Conservation (phyloP, 1,140 invertebrate species). For the Drosophila punjabiensis region DNA sequence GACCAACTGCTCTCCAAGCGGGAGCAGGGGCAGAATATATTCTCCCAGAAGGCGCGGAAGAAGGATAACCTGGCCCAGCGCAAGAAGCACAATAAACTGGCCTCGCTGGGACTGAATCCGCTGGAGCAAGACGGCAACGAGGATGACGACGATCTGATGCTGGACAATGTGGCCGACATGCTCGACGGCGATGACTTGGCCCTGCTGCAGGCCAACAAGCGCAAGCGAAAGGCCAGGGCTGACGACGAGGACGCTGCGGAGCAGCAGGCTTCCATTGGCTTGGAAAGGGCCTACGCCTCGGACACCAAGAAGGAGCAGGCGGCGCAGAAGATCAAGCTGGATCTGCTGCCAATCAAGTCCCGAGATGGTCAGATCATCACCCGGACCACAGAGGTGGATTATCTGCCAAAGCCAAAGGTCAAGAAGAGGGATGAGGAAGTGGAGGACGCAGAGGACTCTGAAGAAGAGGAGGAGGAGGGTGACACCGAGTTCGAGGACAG, state of each 20-base stretch:
- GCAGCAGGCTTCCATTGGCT: constrained; percentile 82
- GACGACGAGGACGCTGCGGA: constrained; percentile 80
- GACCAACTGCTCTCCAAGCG: constrained; percentile 62
- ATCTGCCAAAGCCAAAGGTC: constrained; percentile 72
- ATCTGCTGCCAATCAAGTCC: constrained; percentile 88
- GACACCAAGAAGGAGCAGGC: constrained; percentile 79
- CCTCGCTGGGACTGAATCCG: constrained; percentile 56
- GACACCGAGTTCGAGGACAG: constrained; percentile 63
- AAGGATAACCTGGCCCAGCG: constrained; percentile 71
- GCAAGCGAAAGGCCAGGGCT: constrained; percentile 77
- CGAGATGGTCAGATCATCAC: constrained; percentile 83
- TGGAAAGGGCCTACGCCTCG: constrained; percentile 86
- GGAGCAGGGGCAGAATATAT: constrained; percentile 75
- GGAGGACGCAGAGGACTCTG: constrained; percentile 51
- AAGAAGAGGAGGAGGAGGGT: constrained; percentile 48
- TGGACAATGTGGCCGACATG: constrained; percentile 82
- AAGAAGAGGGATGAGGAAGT: constrained; percentile 74
- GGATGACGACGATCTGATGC: constrained; percentile 48
- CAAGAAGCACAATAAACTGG: constrained; percentile 70
- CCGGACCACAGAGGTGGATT: constrained; percentile 70
- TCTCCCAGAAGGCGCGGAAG: constrained; percentile 74
- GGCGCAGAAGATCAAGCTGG: constrained; percentile 82
- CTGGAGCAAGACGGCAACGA: constrained; percentile 53
- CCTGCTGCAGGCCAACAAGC: constrained; percentile 68
- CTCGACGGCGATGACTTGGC: constrained; percentile 79